These are phyloP conservation scores for Plutella xylostella DNA, from an alignment of 2,888 invertebrate genomes.

Conservation along the genomic window DNA sequence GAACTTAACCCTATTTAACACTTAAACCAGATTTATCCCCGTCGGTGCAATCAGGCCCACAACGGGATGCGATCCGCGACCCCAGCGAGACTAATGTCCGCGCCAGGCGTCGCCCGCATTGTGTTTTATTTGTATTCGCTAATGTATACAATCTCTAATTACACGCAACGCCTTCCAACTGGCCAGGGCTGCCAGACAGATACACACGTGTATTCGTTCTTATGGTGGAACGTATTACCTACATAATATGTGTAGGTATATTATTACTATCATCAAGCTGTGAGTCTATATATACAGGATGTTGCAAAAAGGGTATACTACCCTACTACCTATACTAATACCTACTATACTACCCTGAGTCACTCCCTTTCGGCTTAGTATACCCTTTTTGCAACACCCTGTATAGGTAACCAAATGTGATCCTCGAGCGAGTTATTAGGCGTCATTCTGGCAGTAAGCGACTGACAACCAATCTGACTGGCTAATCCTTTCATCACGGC, in stretches of 20 bases:
- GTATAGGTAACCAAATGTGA: too few species aligned
- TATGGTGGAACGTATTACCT: too few species aligned
- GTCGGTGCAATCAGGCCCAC: neutral
- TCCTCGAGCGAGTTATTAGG: too few species aligned
- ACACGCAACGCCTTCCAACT: constrained; percentile 56
- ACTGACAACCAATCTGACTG: too few species aligned
- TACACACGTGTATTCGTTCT: too few species aligned
- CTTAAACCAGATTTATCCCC: neutral
- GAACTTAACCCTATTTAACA: neutral
- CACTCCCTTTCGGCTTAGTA: neutral
- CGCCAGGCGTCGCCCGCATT: constrained; percentile 4
- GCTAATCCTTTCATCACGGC: too few species aligned
- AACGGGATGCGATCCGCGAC: neutral
- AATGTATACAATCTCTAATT: constrained; percentile 70
- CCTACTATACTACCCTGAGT: neutral
- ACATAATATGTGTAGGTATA: too few species aligned
- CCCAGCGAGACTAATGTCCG: constrained; percentile 5
- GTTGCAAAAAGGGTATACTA: neutral
- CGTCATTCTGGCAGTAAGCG: too few species aligned
- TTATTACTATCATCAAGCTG: too few species aligned
- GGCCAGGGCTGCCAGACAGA: constrained; percentile 35
- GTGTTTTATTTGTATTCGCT: constrained; percentile 44
- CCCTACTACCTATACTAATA: neutral
- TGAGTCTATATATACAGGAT: neutral
- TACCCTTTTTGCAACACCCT: too few species aligned